Evolutionary conservation across 2,113 vertebrate species (phyloP), one percentile per base, ranked within the genome.

Genomic region (Paradoxurus hermaphroditus): DNA sequence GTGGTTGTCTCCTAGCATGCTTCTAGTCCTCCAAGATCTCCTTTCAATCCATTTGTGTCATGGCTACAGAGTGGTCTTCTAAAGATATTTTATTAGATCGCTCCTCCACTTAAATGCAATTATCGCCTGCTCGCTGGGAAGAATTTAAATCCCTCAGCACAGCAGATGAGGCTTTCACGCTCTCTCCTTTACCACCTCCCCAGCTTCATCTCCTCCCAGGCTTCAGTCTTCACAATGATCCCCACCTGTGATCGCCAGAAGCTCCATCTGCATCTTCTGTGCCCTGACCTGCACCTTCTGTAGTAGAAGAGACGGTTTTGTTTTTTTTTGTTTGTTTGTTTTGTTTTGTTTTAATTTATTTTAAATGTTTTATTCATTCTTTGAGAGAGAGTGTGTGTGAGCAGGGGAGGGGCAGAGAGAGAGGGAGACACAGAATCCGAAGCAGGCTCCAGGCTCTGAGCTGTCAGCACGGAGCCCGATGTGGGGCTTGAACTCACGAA

Each of bases 41-140:
- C 39, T 86, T 96, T 79, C 25, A 85, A 31, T 5, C 23, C 34
- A 59, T 81, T 89, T 18, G 73, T 88, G 93, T 67, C 31, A 16
- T 81, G 23, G 34, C 23, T 72, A 67, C 34, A 79, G 14, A 65
- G 6, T 21, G 14, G 63, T 88, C 59, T 84, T 91, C 70, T 65
- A 81, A 77, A 97, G 79, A n/a, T 41, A 2, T 84, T 92, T 39
- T 10, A 25, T 75, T 72, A 49, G 2, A n/a, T 62, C 73, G 11
- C 41, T 68, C 15, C 51, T 90, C 16, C 70, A 46, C 19, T 67
- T 72, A 86, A 82, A 79, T 36, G 59, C 39, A 68, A 16, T 34
- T 27, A 49, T 41, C 44, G 4, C 15, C 14, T 41, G 13, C n/a
- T n/a, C n/a, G n/a, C n/a, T 51, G 11, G 25, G 68, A 51, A 27